A percentile compares a stretch with the other conserved stretches of the same genome.
Evolutionary conservation across 2,888 invertebrate genomes (phyloP).

Genomic region (Psylliodes chrysocephalus): DNA sequence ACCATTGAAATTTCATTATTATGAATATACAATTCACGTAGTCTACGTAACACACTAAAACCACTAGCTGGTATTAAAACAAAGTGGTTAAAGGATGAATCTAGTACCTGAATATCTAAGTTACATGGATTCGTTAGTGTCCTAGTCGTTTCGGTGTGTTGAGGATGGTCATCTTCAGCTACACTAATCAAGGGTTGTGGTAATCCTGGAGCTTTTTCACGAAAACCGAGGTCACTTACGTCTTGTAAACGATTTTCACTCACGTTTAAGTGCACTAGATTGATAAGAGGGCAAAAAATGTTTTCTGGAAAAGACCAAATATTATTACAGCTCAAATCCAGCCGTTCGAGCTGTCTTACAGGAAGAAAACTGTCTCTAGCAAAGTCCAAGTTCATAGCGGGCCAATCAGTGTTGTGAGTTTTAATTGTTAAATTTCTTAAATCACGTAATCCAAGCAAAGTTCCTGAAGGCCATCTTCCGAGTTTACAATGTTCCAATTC

Average conservation of each 20-base stretch:
- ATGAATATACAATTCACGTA: constrained; percentile 84
- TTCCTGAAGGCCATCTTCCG: constrained; percentile 82
- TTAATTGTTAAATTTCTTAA: constrained; percentile 86
- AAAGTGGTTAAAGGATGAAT: constrained; percentile 87
- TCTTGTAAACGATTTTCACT: constrained; percentile 90
- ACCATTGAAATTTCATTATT: constrained; percentile 91
- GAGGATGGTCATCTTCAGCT: constrained; percentile 67
- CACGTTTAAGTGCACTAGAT: constrained; percentile 83
- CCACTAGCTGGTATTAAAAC: constrained; percentile 84
- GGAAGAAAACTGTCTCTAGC: constrained; percentile 81
- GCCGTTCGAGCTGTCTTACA: constrained; percentile 81
- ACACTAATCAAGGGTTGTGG: constrained; percentile 75
- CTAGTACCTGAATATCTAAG: constrained; percentile 83
- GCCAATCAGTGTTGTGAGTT: constrained; percentile 87
- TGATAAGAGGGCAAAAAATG: constrained; percentile 84
- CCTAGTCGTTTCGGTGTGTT: constrained; percentile 56
- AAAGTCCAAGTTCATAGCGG: constrained; percentile 84
- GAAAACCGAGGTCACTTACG: constrained; percentile 85
- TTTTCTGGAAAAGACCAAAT: constrained; percentile 90
- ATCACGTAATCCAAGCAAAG: constrained; percentile 82
- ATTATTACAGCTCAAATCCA: constrained; percentile 88
- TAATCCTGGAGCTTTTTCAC: constrained; percentile 72
- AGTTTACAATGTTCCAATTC: constrained; percentile 89
- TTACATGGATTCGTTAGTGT: constrained; percentile 70
- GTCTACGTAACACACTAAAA: constrained; percentile 80